These are phyloP conservation scores for Hydroisotoma schaefferi DNA, from an alignment of 2,888 invertebrate genomes.

Conservation along the genomic window DNA sequence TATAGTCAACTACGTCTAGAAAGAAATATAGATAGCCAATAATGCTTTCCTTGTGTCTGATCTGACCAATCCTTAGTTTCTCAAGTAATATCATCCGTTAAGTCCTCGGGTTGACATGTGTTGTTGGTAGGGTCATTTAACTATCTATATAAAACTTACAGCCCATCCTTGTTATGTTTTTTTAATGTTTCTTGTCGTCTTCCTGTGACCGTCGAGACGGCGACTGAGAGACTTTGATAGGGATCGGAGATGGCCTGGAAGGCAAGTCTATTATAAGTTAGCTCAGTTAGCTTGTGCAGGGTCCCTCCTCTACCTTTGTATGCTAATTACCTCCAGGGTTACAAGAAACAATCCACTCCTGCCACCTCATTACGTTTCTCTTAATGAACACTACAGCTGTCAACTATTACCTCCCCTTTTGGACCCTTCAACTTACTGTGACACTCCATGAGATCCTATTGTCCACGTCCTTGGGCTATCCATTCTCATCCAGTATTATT, in stretches of 20 bases:
- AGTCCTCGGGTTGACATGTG: constrained; percentile 33
- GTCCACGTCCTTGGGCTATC: not conserved
- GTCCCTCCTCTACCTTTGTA: constrained; percentile 46
- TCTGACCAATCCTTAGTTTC: not conserved
- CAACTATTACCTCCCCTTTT: constrained; percentile 38
- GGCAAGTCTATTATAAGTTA: too few relatives aligned
- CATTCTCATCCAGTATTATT: too few relatives aligned
- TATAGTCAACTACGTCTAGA: too few relatives aligned
- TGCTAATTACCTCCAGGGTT: constrained; percentile 47
- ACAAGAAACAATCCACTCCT: constrained; percentile 41
- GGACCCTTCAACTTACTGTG: constrained; percentile 1
- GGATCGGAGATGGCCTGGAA: constrained; percentile 35
- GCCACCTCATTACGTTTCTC: constrained; percentile 45
- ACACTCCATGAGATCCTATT: constrained; percentile 11
- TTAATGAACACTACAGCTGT: constrained; percentile 47
- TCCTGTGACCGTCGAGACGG: constrained; percentile 47
- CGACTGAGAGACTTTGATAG: constrained; percentile 47
- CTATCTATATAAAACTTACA: constrained; percentile 10
- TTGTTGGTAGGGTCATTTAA: constrained; percentile 36
- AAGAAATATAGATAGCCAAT: too few relatives aligned
- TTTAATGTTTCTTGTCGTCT: constrained; percentile 26
- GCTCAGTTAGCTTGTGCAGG: constrained; percentile 14
- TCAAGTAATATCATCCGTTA: not conserved
- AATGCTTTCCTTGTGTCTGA: too few relatives aligned
- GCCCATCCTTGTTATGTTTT: not conserved